Evolutionary conservation across 2,113 vertebrate genomes (phyloP).

Genomic region (Xenopus laevis): DNA sequence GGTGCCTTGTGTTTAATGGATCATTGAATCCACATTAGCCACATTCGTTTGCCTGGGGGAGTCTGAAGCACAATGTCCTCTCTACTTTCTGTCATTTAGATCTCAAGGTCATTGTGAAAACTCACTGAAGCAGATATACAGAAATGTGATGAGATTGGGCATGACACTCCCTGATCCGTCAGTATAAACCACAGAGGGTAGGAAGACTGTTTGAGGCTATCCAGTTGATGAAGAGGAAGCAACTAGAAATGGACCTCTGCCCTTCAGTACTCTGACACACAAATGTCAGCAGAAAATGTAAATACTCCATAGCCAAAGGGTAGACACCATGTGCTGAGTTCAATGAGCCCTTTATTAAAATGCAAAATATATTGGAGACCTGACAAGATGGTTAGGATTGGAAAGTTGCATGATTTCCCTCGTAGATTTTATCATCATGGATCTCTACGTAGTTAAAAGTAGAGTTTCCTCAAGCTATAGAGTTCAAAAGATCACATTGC

Average conservation of each 20-base stretch:
- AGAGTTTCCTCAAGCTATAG: background rate
- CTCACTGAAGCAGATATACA: constrained; percentile 9
- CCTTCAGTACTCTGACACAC: background rate
- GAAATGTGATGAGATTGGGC: constrained; percentile 30
- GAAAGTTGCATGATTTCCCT: background rate
- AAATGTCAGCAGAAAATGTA: constrained; percentile 12
- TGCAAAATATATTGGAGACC: background rate
- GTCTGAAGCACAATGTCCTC: background rate
- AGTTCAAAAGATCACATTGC: too few relatives aligned
- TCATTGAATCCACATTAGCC: constrained; percentile 11
- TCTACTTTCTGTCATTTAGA: background rate
- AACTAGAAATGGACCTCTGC: constrained; percentile 9
- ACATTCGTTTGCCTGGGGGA: constrained; percentile 3
- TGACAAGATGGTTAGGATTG: background rate
- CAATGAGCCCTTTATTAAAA: background rate
- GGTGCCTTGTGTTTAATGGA: constrained; percentile 11
- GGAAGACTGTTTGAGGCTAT: constrained; percentile 12
- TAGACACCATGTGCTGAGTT: background rate
- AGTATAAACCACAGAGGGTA: constrained; percentile 7
- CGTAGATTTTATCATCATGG: background rate
- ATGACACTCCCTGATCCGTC: constrained; percentile 25
- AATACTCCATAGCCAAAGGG: constrained; percentile 8
- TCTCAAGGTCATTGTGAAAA: constrained; percentile 15
- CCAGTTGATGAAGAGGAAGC: constrained; percentile 17
- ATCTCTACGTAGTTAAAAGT: background rate